Evolutionary conservation across 1,140 invertebrate genomes (phyloP).

Genomic region (Augochlora pura): DNA sequence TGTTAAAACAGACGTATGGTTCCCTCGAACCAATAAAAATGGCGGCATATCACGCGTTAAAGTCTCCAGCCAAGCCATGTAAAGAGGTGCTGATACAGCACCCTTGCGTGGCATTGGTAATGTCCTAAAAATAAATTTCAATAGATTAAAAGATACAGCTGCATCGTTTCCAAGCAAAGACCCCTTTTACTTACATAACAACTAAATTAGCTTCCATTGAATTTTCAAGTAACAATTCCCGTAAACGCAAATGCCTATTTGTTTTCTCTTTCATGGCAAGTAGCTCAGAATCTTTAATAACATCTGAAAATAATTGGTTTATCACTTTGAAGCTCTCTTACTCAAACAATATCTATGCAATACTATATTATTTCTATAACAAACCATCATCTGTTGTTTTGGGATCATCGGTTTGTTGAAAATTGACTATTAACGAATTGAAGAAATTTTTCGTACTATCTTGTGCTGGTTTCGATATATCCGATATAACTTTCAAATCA

Average conservation of each 20-base stretch:
- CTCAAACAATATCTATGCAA: neutral
- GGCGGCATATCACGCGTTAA: conserved; percentile 94
- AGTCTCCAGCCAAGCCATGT: conserved; percentile 96
- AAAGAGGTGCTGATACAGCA: conserved; percentile 92
- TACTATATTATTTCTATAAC: neutral
- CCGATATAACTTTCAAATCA: conserved; percentile 93
- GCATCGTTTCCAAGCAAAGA: neutral
- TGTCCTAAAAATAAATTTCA: conserved; percentile 83
- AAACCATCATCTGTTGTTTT: conserved; percentile 71
- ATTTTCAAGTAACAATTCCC: conserved; percentile 92
- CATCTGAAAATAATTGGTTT: conserved; percentile 76
- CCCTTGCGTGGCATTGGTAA: conserved; percentile 95
- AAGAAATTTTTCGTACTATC: conserved; percentile 90
- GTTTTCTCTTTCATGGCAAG: conserved; percentile 94
- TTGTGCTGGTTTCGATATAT: conserved; percentile 88
- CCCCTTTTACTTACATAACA: conserved; percentile 88
- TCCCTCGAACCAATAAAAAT: conserved; percentile 95
- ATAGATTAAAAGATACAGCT: neutral
- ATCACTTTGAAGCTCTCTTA: neutral
- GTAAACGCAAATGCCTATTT: conserved; percentile 92
- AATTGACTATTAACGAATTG: conserved; percentile 87
- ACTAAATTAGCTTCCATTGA: conserved; percentile 92
- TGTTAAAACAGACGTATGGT: conserved; percentile 97
- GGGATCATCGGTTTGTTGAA: conserved; percentile 81
- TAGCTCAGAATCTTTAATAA: conserved; percentile 91